phyloP scores from a whole-genome alignment of 2,113 vertebrate genomes.

The Eptesicus fuscus region DNA sequence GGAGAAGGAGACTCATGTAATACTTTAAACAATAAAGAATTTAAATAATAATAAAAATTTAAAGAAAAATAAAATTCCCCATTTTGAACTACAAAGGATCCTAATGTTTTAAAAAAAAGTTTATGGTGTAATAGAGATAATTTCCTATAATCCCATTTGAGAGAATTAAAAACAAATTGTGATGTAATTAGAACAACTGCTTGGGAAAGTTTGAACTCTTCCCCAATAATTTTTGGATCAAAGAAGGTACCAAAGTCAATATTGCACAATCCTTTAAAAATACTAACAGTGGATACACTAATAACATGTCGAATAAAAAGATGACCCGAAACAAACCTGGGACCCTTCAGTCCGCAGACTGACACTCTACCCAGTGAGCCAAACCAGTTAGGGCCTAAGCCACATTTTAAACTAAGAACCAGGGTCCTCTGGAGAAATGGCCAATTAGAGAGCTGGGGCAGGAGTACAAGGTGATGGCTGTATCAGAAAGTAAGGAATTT shows the following conservation, averaged over 20 bases:
- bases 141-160: not conserved
- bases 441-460: not conserved
- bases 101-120: not conserved
- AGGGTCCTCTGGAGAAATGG: not conserved
- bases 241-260: not conserved
- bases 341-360: too few relatives aligned
- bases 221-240: not conserved
- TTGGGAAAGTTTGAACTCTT: not conserved
- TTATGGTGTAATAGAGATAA: not conserved
- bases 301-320: not conserved
- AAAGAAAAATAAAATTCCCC: too few relatives aligned
- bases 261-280: not conserved
- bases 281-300: not conserved
- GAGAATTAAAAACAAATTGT: not conserved
- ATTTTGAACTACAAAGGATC: not conserved
- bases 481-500: not conserved
- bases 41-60: too few relatives aligned
- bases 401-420: not conserved
- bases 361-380: too few relatives aligned
- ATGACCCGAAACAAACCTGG: too few relatives aligned
- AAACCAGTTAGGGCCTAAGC: too few relatives aligned
- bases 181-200: not conserved
- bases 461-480: not conserved
- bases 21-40: too few relatives aligned
- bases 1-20: too few relatives aligned